These are phyloP conservation scores for Sceloporus undulatus DNA, from an alignment of 2,113 vertebrate genomes.

Conservation along the genomic window DNA sequence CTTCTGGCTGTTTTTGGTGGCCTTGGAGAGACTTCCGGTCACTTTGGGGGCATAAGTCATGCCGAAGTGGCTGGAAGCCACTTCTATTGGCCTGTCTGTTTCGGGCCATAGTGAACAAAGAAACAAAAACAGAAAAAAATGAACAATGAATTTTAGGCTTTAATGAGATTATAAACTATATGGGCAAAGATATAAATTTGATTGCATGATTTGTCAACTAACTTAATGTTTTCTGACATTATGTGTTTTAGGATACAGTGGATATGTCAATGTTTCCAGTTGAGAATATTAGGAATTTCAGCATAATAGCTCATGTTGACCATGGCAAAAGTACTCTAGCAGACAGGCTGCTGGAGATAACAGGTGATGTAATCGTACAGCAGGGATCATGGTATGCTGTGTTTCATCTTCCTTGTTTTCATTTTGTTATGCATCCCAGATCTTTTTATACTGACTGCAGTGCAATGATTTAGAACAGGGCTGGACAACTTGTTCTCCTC, in stretches of 20 bases:
- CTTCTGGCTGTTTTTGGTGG: too few relatives aligned
- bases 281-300: slow-evolving; percentile 94
- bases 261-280: slow-evolving; percentile 88
- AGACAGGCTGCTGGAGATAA: slow-evolving; percentile 93
- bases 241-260: slow-evolving; percentile 79
- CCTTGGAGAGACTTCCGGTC: too few relatives aligned
- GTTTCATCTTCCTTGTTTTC: neutral
- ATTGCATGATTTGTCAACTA: neutral
- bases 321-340: slow-evolving; percentile 98
- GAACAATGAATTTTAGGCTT: neutral
- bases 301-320: slow-evolving; percentile 97
- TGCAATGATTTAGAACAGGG: neutral
- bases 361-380: slow-evolving; percentile 79
- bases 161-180: neutral
- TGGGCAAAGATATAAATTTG: neutral
- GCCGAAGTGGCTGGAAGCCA: too few relatives aligned
- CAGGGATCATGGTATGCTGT: neutral
- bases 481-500: neutral
- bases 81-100: too few relatives aligned
- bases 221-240: neutral
- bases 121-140: neutral
- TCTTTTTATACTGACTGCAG: neutral
- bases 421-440: neutral
- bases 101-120: too few relatives aligned
- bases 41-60: too few relatives aligned